Conservation (phyloP, 2,113 vertebrate species). For the Pelusios castaneus region DNA sequence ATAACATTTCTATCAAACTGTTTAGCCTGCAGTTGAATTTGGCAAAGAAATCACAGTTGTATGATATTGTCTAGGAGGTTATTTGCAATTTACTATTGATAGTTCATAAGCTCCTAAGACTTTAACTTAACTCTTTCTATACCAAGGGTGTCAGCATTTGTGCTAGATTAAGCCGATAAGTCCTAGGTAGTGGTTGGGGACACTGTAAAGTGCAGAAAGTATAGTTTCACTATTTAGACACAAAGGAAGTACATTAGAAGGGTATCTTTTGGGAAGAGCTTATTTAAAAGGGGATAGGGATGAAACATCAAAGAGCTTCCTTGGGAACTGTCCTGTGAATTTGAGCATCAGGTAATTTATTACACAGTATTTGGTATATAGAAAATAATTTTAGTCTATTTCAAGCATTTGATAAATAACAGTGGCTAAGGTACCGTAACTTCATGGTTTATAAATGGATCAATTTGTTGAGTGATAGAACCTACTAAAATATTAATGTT, state of each 20-base stretch:
- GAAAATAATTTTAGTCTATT: not conserved
- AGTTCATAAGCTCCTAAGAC: not conserved
- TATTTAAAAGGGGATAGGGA: not conserved
- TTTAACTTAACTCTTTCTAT: rapidly evolving
- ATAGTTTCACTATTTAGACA: rapidly evolving
- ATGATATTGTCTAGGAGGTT: not conserved
- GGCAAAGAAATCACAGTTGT: not conserved
- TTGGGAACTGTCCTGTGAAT: not conserved
- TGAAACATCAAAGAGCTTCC: not conserved
- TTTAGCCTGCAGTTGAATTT: not conserved
- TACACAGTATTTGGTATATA: not conserved
- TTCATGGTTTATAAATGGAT: rapidly evolving
- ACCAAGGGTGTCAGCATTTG: rapidly evolving
- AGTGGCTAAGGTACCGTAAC: rapidly evolving
- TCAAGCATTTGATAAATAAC: not conserved
- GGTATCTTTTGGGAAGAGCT: not conserved
- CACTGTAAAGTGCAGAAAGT: rapidly evolving
- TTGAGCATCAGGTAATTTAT: not conserved
- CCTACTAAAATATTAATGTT: not conserved
- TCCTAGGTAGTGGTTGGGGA: rapidly evolving
- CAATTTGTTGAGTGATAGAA: not conserved
- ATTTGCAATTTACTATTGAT: not conserved
- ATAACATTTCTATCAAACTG: not conserved
- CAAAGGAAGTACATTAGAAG: rapidly evolving
- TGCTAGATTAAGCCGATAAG: not conserved